These are phyloP conservation scores for Leptinotarsa tumamoca DNA, from an alignment of 2,888 invertebrate species.

Conservation along the genomic window DNA sequence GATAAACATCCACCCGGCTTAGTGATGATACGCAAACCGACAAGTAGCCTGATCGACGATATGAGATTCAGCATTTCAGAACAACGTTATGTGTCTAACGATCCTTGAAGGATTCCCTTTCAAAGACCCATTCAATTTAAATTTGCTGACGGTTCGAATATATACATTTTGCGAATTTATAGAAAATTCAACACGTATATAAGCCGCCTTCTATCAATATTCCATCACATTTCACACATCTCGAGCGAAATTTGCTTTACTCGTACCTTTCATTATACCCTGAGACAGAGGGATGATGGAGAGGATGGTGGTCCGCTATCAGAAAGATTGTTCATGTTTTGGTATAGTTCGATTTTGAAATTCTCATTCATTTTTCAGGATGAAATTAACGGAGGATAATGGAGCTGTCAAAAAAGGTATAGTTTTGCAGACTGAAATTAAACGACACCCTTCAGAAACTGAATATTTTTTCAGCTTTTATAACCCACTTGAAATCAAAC, in stretches of 20 bases:
- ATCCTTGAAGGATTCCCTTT: constrained; percentile 33
- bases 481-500: too few relatives aligned
- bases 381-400: too few relatives aligned
- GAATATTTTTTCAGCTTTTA: too few relatives aligned
- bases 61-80: constrained; percentile 26
- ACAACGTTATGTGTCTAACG: constrained; percentile 31
- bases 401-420: too few relatives aligned
- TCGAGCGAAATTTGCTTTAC: constrained; percentile 3
- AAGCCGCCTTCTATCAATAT: constrained; percentile 26
- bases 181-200: constrained; percentile 32
- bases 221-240: constrained; percentile 26
- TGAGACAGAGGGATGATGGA: constrained; percentile 11
- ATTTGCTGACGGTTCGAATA: constrained; percentile 35
- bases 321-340: background rate
- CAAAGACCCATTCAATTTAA: constrained; percentile 33
- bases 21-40: constrained; percentile 14
- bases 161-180: constrained; percentile 29
- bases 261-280: constrained; percentile 3
- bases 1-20: background rate
- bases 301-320: background rate
- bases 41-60: constrained; percentile 20
- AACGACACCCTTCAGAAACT: too few relatives aligned
- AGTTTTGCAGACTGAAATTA: too few relatives aligned
- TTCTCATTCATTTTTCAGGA: too few relatives aligned
- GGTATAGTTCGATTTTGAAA: background rate